Evolutionary conservation across 2,113 vertebrate genomes (phyloP).

Genomic region (Conger conger): DNA sequence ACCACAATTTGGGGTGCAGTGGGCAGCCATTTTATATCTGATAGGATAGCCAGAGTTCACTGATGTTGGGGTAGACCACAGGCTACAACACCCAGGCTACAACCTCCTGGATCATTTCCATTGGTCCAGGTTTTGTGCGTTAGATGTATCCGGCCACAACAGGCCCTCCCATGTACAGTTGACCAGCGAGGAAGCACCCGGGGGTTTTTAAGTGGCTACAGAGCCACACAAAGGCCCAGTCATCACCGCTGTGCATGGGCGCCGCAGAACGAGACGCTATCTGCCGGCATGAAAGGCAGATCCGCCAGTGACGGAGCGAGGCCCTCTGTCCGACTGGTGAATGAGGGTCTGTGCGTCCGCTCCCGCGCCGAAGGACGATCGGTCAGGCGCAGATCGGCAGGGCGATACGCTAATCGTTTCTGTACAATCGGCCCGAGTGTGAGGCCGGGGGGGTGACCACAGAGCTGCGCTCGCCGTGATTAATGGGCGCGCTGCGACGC

Average conservation of each 20-base stretch:
- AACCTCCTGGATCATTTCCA: neutral
- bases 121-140: neutral
- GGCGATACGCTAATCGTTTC: neutral
- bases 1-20: no score
- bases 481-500: neutral
- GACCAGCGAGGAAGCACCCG: neutral
- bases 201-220: neutral
- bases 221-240: neutral
- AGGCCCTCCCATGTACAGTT: neutral
- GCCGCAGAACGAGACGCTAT: neutral
- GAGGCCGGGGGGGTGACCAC: neutral
- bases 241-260: neutral
- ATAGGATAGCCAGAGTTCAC: no score
- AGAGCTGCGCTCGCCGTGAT: neutral
- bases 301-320: neutral
- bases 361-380: neutral
- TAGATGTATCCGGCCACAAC: no score
- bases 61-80: neutral
- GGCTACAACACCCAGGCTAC: neutral
- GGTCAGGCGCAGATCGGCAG: neutral
- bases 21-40: no score
- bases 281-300: neutral
- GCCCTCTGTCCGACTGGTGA: neutral
- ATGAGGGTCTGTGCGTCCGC: neutral
- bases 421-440: neutral